Conservation (phyloP, 2,888 invertebrate species). For the Lasius fuliginosus region DNA sequence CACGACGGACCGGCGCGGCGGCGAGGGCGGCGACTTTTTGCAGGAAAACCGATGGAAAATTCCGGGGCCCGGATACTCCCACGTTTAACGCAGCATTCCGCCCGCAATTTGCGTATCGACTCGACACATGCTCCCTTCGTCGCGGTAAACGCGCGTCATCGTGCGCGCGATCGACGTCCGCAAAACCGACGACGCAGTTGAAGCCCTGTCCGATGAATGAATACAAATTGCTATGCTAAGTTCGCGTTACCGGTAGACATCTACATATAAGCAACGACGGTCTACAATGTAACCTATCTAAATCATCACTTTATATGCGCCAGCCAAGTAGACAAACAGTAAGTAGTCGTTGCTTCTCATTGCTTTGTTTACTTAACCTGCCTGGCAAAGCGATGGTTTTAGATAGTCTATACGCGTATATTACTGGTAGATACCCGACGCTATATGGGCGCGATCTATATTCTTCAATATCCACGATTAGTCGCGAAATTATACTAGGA, state of each 20-base stretch:
- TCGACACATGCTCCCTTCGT: not conserved
- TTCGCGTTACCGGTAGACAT: constrained; percentile 39
- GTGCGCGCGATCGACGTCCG: constrained; percentile 31
- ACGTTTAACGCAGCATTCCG: constrained; percentile 38
- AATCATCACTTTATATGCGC: constrained; percentile 55
- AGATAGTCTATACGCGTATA: constrained; percentile 30
- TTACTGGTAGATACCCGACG: constrained; percentile 2
- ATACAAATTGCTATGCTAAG: constrained; percentile 53
- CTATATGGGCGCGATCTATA: constrained; percentile 1
- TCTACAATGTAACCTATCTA: constrained; percentile 42
- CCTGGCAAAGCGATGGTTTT: constrained; percentile 33
- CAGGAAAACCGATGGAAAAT: constrained; percentile 57
- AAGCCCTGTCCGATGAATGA: constrained; percentile 45
- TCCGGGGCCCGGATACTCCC: constrained; percentile 37
- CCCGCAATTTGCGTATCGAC: constrained; percentile 43
- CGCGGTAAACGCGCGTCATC: not conserved
- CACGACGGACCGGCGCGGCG: not conserved
- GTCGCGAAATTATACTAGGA: not conserved
- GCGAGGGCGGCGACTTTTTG: constrained; percentile 39
- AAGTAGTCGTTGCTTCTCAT: constrained; percentile 41
- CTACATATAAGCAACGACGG: constrained; percentile 30
- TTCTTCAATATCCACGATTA: not conserved
- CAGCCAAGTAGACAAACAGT: constrained; percentile 44
- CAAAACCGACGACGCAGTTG: constrained; percentile 46
- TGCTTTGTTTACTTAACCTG: constrained; percentile 50